Evolutionary conservation across 2,113 vertebrate genomes (phyloP).

Genomic region (Gobiocypris rarus): DNA sequence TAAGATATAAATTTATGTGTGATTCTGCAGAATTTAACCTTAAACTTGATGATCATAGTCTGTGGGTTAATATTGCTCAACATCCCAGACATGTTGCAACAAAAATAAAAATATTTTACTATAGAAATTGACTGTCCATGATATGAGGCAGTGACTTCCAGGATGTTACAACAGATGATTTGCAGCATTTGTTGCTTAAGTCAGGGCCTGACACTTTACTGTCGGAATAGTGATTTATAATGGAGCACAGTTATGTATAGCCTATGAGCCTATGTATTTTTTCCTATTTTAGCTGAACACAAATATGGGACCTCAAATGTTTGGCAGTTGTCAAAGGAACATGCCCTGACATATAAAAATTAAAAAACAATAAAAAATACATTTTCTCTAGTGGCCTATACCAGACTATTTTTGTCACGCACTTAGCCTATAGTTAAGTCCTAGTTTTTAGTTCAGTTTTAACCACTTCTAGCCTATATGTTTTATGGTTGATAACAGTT

Average conservation of each 20-base stretch:
- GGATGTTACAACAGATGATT: slow-evolving; percentile 39
- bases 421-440: too few species aligned
- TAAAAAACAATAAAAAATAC: neutral
- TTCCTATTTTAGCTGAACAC: too few species aligned
- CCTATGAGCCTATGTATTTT: too few species aligned
- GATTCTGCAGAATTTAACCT: neutral
- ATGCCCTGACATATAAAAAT: neutral
- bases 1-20: neutral
- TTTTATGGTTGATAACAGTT: too few species aligned
- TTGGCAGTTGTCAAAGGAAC: neutral
- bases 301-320: neutral
- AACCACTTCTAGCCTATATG: neutral
- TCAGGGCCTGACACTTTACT: neutral
- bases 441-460: neutral
- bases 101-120: neutral
- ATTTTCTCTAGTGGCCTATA: neutral
- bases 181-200: slow-evolving; percentile 38
- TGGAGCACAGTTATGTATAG: neutral
- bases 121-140: slow-evolving; percentile 39
- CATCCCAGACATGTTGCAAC: neutral
- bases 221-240: neutral
- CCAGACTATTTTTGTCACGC: neutral
- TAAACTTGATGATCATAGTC: neutral
- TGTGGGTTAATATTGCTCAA: neutral
- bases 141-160: slow-evolving; percentile 11